Percentiles rank a stretch among this genome's conserved stretches.
Conservation (phyloP, 2,888 invertebrate genomes). For the Syrphus vitripennis region DNA sequence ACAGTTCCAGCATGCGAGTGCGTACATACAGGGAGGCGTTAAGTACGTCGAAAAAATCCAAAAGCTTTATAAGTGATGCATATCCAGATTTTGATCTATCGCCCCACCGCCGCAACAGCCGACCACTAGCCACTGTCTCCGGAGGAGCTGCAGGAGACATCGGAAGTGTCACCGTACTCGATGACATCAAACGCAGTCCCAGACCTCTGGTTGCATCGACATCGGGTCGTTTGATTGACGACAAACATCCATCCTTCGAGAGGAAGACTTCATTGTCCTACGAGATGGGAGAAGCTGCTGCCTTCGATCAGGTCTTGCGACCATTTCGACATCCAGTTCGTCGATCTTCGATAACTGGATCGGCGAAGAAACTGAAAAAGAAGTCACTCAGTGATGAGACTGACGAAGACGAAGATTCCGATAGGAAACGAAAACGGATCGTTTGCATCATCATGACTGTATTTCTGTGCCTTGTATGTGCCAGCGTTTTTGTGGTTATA, state of each 20-base stretch:
- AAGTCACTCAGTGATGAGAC: conserved; percentile 81
- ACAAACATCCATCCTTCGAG: conserved; percentile 80
- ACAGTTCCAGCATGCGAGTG: conserved; percentile 80
- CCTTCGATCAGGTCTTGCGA: conserved; percentile 80
- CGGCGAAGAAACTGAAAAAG: conserved; percentile 78
- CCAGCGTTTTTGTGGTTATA: conserved; percentile 89
- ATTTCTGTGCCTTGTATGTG: conserved; percentile 87
- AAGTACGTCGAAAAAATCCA: conserved; percentile 80
- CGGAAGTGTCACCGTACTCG: conserved; percentile 75
- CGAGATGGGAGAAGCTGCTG: conserved; percentile 79
- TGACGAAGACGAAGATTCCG: conserved; percentile 83
- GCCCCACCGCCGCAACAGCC: conserved; percentile 80
- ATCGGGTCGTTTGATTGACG: conserved; percentile 78
- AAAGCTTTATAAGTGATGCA: conserved; percentile 81
- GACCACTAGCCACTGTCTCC: conserved; percentile 75
- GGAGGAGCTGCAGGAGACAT: too few species aligned
- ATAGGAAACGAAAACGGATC: conserved; percentile 86
- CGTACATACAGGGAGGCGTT: conserved; percentile 80
- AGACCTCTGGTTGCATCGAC: conserved; percentile 77
- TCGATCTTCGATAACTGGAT: conserved; percentile 77
- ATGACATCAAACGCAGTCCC: conserved; percentile 81
- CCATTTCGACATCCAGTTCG: conserved; percentile 80
- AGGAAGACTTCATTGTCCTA: conserved; percentile 79
- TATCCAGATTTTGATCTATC: conserved; percentile 80
- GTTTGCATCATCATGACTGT: conserved; percentile 88